Evolutionary conservation across 2,888 invertebrate species (phyloP).

Genomic region (Sialis fuliginosa): DNA sequence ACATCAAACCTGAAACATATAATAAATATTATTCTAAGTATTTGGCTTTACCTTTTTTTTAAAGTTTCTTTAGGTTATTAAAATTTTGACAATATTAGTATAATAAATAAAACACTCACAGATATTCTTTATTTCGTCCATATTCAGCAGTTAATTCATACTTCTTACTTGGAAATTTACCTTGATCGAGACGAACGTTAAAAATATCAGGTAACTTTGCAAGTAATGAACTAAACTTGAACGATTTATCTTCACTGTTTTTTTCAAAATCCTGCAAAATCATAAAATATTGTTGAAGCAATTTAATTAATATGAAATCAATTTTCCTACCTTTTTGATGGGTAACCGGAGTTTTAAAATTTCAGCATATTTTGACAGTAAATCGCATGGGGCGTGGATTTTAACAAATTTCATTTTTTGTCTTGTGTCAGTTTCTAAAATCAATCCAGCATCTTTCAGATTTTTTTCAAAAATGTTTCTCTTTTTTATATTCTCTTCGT

Average conservation of each 20-base stretch:
- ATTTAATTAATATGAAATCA: not conserved
- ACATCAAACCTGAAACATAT: constrained; percentile 37
- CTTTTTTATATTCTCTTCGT: constrained; percentile 22
- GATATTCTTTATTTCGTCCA: constrained; percentile 48
- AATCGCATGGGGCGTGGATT: constrained; percentile 53
- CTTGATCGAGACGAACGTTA: constrained; percentile 32
- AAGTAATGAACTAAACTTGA: constrained; percentile 11
- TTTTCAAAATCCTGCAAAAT: constrained; percentile 24
- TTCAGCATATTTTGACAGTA: constrained; percentile 54
- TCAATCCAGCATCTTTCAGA: constrained; percentile 39
- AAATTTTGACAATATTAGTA: too few relatives aligned
- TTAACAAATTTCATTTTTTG: constrained; percentile 50
- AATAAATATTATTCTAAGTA: constrained; percentile 1
- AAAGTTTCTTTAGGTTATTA: constrained; percentile 1
- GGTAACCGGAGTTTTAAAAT: constrained; percentile 61
- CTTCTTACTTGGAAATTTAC: constrained; percentile 39
- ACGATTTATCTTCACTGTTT: constrained; percentile 20
- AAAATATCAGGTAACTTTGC: constrained; percentile 24
- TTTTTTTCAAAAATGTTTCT: constrained; percentile 40
- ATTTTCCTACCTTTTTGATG: constrained; percentile 40
- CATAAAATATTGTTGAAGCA: constrained; percentile 1
- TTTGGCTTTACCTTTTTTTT: not conserved
- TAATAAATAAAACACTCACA: constrained; percentile 42
- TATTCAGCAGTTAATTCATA: constrained; percentile 50
- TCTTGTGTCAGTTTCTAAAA: constrained; percentile 40